phyloP scores from a whole-genome alignment of 2,113 vertebrate species.

The Nesoenas mayeri region DNA sequence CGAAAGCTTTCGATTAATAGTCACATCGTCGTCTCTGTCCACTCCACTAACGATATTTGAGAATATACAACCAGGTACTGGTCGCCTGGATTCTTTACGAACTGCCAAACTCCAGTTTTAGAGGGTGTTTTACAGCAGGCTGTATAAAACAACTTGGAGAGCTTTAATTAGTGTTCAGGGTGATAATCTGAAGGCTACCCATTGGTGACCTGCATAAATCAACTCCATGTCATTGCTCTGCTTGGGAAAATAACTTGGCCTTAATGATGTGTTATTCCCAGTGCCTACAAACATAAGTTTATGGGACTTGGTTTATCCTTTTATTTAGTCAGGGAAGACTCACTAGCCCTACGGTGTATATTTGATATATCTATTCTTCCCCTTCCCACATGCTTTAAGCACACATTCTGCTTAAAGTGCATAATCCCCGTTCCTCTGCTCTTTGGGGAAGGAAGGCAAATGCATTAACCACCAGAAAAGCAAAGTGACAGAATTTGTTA shows the following conservation, averaged over 20 bases:
- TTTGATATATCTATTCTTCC: neutral
- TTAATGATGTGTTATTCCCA: neutral
- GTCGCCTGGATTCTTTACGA: neutral
- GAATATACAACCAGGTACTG: neutral
- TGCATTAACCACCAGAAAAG: neutral
- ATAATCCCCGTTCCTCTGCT: neutral
- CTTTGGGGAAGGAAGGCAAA: neutral
- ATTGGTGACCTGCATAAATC: neutral
- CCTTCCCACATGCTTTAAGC: neutral
- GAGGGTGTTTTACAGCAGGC: neutral
- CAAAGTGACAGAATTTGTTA: neutral
- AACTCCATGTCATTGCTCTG: neutral
- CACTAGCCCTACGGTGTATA: neutral
- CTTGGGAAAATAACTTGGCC: neutral
- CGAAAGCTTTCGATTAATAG: neutral
- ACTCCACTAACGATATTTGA: neutral
- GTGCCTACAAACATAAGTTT: neutral
- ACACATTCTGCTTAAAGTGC: neutral
- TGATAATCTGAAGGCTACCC: neutral
- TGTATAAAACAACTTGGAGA: neutral
- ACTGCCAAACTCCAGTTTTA: neutral
- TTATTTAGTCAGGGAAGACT: neutral
- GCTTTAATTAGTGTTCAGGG: neutral
- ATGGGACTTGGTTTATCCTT: neutral
- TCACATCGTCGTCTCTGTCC: neutral